phyloP scores from a whole-genome alignment of 2,888 invertebrate genomes.

The Nomada goodeniana region DNA sequence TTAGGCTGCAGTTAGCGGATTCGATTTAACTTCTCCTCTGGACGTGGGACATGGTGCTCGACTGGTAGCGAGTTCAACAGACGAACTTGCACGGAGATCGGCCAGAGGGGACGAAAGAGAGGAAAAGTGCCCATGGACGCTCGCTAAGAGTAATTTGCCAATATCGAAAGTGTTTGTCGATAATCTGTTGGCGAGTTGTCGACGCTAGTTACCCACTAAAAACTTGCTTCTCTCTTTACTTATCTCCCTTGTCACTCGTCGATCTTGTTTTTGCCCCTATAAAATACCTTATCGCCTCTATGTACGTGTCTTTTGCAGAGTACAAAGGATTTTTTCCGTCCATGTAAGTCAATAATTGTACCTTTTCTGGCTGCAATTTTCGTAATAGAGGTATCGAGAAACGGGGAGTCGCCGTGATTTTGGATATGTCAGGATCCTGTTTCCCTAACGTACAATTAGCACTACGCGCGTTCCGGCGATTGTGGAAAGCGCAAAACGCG shows the following conservation, averaged over 20 bases:
- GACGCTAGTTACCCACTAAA: constrained; percentile 52
- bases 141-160: constrained; percentile 75
- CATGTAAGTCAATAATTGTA: constrained; percentile 7
- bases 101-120: constrained; percentile 44
- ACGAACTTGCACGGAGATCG: constrained; percentile 47
- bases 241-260: background rate
- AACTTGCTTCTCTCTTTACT: constrained; percentile 33
- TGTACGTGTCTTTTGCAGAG: background rate
- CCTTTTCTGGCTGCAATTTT: constrained; percentile 18
- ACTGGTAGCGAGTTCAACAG: constrained; percentile 33
- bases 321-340: background rate
- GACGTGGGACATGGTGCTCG: constrained; percentile 59
- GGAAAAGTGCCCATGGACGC: constrained; percentile 34
- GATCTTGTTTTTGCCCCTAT: background rate
- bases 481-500: constrained; percentile 9
- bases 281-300: background rate
- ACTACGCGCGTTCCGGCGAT: background rate
- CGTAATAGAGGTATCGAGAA: constrained; percentile 23
- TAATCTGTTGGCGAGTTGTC: constrained; percentile 67
- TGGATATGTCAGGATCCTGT: constrained; percentile 32
- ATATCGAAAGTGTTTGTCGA: constrained; percentile 78
- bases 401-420: constrained; percentile 23
- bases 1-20: constrained; percentile 80
- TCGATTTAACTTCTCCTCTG: constrained; percentile 81
- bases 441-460: constrained; percentile 22